Evolutionary conservation across 2,113 vertebrate species (phyloP).

Genomic region (Amphiprion percula): DNA sequence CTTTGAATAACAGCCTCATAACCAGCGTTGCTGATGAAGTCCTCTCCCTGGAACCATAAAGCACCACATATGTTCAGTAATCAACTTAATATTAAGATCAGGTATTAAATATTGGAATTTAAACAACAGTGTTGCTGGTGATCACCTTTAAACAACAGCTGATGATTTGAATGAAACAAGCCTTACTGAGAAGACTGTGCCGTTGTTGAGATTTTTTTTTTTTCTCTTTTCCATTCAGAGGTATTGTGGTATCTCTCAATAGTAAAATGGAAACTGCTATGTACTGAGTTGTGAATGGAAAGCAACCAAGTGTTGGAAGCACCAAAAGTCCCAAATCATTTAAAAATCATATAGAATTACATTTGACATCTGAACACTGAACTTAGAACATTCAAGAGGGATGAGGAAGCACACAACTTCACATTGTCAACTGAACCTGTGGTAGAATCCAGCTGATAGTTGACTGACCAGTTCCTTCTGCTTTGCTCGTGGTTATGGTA

Average conservation of each 20-base stretch:
- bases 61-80: background rate
- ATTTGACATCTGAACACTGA: background rate
- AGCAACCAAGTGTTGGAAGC: background rate
- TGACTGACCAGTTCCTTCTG: background rate
- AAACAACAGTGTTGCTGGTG: background rate
- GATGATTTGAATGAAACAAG: background rate
- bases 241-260: background rate
- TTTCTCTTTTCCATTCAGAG: background rate
- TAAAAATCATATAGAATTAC: background rate
- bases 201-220: no score
- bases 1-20: constrained; percentile 90
- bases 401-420: constrained; percentile 20
- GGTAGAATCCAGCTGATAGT: background rate
- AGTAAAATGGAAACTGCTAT: constrained; percentile 22
- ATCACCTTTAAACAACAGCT: background rate
- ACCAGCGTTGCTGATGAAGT: constrained; percentile 89
- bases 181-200: background rate
- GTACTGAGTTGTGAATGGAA: constrained; percentile 16
- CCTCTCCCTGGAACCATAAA: constrained; percentile 84
- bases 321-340: background rate
- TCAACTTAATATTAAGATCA: no score
- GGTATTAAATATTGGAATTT: background rate
- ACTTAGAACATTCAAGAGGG: background rate
- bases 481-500: background rate
- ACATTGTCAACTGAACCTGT: constrained; percentile 8